A percentile compares a stretch with the other conserved stretches of the same genome.
Conservation (phyloP, 2,797 vertebrate genomes). For the Crenuchus spilurus region DNA sequence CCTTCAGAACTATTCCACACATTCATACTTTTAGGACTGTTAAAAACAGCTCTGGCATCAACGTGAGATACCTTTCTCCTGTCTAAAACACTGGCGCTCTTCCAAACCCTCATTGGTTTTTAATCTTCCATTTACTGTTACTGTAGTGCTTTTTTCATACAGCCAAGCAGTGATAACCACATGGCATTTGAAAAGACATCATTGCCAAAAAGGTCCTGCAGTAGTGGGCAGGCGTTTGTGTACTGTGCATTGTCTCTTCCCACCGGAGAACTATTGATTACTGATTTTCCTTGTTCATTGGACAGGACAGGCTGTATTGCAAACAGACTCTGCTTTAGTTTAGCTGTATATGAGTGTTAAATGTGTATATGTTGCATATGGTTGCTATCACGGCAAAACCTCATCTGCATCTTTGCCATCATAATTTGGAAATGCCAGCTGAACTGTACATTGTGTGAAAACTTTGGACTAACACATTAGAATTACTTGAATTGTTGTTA, state of each 20-base stretch:
- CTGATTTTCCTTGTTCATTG: constrained; percentile 31
- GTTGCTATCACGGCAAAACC: no score
- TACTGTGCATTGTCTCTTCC: not conserved
- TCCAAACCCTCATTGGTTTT: not conserved
- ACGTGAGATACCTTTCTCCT: constrained; percentile 3
- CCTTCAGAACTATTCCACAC: constrained; percentile 29
- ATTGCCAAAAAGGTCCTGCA: not conserved
- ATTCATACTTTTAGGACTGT: constrained; percentile 31
- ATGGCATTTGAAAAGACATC: not conserved
- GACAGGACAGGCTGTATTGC: constrained; percentile 9
- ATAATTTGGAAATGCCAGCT: no score
- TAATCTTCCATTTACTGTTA: not conserved
- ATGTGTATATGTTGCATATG: no score
- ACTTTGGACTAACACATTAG: no score
- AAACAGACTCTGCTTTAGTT: not conserved
- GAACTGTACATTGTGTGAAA: no score
- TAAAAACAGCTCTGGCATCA: not conserved
- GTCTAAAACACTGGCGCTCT: not conserved
- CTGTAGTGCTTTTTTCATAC: not conserved
- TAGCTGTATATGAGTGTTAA: not conserved
- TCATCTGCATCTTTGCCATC: no score
- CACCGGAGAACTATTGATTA: constrained; percentile 36
- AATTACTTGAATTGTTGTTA: no score
- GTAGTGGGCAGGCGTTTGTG: not conserved
- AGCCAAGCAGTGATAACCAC: not conserved